Conservation (phyloP, 2,888 invertebrate genomes). For the Hirudinaria manillensis region DNA sequence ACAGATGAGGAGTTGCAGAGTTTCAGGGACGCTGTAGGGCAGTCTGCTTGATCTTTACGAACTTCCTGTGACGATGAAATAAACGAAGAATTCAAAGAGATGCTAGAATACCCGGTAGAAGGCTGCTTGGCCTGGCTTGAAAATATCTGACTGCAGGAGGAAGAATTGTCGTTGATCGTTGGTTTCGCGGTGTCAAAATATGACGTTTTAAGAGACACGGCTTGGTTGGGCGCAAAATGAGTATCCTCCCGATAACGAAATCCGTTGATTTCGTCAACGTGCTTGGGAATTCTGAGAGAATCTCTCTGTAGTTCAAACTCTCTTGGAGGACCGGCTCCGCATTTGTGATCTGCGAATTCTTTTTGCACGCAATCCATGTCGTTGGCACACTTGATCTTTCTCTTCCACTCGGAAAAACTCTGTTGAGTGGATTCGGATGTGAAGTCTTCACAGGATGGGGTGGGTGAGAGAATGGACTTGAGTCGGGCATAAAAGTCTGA, state of each 20-base stretch:
- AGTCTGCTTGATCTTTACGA: background rate
- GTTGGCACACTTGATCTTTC: conserved; percentile 8
- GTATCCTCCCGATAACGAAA: too few species aligned
- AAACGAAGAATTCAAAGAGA: background rate
- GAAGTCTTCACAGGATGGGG: too few species aligned
- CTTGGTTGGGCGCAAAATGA: too few species aligned
- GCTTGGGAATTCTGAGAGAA: background rate
- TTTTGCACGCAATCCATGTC: background rate
- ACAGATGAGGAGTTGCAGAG: background rate
- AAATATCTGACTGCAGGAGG: background rate
- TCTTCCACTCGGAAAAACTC: conserved; percentile 13
- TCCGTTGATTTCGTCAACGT: background rate
- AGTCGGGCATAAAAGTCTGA: too few species aligned
- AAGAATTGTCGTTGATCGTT: background rate
- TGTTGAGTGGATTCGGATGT: too few species aligned
- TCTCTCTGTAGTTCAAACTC: background rate
- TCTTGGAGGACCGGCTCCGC: background rate
- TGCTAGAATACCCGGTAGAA: background rate
- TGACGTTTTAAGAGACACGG: background rate
- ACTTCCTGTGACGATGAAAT: background rate
- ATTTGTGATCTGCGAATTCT: too few species aligned
- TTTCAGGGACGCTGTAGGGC: background rate
- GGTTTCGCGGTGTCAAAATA: background rate
- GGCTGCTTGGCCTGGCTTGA: background rate
- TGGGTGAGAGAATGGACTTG: too few species aligned